Evolutionary conservation across 2,113 vertebrate species (phyloP).

Genomic region (Saiga tatarica): DNA sequence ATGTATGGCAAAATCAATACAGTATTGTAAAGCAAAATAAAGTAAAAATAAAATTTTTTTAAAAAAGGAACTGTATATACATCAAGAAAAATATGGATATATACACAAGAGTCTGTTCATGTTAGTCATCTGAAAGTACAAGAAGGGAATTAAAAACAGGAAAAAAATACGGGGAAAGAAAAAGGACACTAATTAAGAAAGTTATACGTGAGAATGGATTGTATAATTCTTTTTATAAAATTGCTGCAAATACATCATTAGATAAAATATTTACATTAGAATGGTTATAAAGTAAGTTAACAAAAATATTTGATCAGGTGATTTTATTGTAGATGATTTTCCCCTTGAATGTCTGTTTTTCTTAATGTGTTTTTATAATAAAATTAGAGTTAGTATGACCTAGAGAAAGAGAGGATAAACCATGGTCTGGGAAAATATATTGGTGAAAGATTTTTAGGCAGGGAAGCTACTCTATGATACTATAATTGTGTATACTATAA

Average conservation of each 20-base stretch:
- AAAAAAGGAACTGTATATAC: not conserved
- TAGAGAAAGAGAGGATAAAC: not conserved
- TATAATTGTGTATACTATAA: not conserved
- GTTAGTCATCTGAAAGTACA: not conserved
- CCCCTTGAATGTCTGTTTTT: not conserved
- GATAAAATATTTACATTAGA: not conserved
- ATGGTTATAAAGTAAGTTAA: not conserved
- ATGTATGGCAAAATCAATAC: too few species aligned
- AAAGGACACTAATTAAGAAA: not conserved
- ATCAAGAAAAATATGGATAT: not conserved
- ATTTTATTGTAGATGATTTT: not conserved
- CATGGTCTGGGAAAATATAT: not conserved
- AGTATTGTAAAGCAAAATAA: too few species aligned
- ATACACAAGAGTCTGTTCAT: not conserved
- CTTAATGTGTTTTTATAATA: not conserved
- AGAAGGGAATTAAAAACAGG: not conserved
- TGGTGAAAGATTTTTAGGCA: not conserved
- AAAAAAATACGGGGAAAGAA: not conserved
- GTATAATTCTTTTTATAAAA: not conserved
- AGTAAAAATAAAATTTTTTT: too few species aligned
- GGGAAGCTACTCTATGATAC: not conserved
- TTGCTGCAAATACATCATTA: not conserved
- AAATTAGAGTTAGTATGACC: not conserved
- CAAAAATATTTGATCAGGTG: not conserved
- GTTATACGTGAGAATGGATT: not conserved